phyloP scores from a whole-genome alignment of 2,888 invertebrate genomes.

The Drosophila nr. fundita region DNA sequence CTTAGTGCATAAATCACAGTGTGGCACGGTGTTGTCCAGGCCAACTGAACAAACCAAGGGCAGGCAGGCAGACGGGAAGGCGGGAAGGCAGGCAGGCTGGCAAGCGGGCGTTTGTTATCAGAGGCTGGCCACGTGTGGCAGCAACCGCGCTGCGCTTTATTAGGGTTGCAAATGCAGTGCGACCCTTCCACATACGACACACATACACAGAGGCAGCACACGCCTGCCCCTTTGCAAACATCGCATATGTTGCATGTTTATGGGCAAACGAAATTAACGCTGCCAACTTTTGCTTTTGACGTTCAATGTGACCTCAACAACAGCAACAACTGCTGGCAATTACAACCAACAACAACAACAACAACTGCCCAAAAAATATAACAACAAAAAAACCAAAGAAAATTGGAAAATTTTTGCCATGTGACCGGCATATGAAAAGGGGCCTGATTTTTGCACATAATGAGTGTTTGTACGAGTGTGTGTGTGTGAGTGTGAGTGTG shows the following conservation, averaged over 20 bases:
- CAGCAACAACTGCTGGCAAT: conserved; percentile 60
- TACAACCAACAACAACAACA: conserved; percentile 50
- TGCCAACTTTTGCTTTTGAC: conserved; percentile 73
- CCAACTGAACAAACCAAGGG: conserved; percentile 31
- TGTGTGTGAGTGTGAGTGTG: conserved; percentile 23
- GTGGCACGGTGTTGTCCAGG: conserved; percentile 23
- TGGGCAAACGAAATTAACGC: conserved; percentile 76
- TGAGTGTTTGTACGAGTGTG: conserved; percentile 19
- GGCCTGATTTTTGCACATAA: conserved; percentile 29
- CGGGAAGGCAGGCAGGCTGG: conserved; percentile 5
- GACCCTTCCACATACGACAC: conserved; percentile 34
- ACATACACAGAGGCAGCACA: not conserved
- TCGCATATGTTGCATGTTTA: conserved; percentile 78
- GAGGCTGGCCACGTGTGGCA: conserved; percentile 67
- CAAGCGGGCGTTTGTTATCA: conserved; percentile 55
- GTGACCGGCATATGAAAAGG: conserved; percentile 32
- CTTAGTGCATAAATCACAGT: conserved; percentile 76
- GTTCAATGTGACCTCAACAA: conserved; percentile 75
- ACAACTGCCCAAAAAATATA: conserved; percentile 14
- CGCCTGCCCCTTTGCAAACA: conserved; percentile 17
- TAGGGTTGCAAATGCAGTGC: conserved; percentile 72
- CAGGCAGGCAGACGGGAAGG: conserved; percentile 3
- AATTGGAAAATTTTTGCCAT: conserved; percentile 60
- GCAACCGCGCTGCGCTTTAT: conserved; percentile 55
- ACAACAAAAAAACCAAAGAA: conserved; percentile 51